These are phyloP conservation scores for Catostylus mosaicus DNA, from an alignment of 30 jellyfish, hydroid and myxozoan genomes.

Conservation along the genomic window DNA sequence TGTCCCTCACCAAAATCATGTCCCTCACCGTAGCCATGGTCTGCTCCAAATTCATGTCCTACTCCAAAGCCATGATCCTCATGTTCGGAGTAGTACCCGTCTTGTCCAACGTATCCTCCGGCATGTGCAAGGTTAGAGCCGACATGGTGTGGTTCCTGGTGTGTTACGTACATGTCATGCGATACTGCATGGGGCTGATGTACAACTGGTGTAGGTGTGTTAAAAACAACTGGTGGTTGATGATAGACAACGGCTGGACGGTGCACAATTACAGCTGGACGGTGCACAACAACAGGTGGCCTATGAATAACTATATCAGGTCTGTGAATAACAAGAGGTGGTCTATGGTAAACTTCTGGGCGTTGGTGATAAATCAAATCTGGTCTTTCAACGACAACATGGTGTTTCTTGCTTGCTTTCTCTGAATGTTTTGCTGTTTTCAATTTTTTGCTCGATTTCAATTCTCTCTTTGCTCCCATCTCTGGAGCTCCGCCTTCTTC, in stretches of 20 bases:
- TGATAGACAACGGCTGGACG: conserved; percentile 86
- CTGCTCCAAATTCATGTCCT: not conserved
- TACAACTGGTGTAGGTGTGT: conserved; percentile 87
- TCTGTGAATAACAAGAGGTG: conserved; percentile 85
- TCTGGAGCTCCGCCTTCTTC: conserved; percentile 51
- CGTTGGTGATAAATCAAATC: conserved; percentile 81
- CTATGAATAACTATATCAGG: conserved; percentile 88
- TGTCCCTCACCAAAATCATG: conserved; percentile 6
- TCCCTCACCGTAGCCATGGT: conserved; percentile 29
- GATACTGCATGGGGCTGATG: conserved; percentile 87
- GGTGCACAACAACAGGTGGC: conserved; percentile 88
- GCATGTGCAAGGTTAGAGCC: conserved; percentile 71
- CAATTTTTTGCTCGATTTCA: conserved; percentile 11
- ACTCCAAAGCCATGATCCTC: conserved; percentile 26
- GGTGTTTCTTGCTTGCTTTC: conserved; percentile 73
- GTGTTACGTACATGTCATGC: conserved; percentile 85
- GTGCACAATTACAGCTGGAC: conserved; percentile 92
- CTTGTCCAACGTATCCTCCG: conserved; percentile 81
- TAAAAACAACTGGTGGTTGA: conserved; percentile 92
- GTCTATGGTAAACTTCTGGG: conserved; percentile 88
- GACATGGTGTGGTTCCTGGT: conserved; percentile 72
- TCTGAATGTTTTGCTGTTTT: conserved; percentile 19
- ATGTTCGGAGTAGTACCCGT: conserved; percentile 46
- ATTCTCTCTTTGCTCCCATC: conserved; percentile 45
- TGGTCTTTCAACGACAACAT: conserved; percentile 86